Conservation (phyloP, 1,140 invertebrate species). For the Megalopta genalis region DNA sequence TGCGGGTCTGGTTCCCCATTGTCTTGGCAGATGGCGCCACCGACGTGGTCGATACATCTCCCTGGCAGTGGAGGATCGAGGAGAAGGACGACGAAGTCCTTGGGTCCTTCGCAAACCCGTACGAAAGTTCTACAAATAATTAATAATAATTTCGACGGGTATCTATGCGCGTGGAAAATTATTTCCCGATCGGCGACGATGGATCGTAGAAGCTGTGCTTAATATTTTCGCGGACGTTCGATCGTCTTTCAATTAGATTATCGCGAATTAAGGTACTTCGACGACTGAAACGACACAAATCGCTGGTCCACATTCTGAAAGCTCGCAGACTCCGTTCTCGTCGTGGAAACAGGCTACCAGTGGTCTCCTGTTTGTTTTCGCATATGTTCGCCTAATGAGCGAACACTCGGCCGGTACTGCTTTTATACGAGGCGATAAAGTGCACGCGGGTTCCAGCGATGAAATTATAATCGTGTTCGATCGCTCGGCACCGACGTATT, state of each 20-base stretch:
- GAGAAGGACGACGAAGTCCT: neutral
- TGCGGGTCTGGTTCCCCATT: constrained; percentile 44
- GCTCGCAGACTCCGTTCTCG: neutral
- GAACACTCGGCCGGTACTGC: constrained; percentile 46
- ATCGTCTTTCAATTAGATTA: neutral
- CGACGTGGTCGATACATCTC: constrained; percentile 38
- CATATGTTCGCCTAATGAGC: constrained; percentile 29
- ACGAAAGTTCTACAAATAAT: neutral
- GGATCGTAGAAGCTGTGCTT: too few species aligned
- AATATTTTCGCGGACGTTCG: neutral
- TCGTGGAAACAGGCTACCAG: neutral
- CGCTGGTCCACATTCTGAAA: too few species aligned
- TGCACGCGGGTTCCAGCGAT: constrained; percentile 60
- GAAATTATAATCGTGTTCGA: constrained; percentile 64
- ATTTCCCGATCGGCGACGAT: neutral
- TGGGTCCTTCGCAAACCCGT: neutral
- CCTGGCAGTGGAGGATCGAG: neutral
- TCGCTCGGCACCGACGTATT: constrained; percentile 63
- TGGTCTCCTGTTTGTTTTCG: constrained; percentile 20
- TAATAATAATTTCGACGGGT: neutral
- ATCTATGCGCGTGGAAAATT: neutral
- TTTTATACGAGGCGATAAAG: constrained; percentile 47
- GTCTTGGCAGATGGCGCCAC: constrained; percentile 68
- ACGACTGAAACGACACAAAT: too few species aligned
- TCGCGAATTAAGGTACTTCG: neutral